Evolutionary conservation across 2,113 vertebrate species (phyloP), one percentile per base, ranked within the genome.

Genomic region (Lophochroa leadbeateri): DNA sequence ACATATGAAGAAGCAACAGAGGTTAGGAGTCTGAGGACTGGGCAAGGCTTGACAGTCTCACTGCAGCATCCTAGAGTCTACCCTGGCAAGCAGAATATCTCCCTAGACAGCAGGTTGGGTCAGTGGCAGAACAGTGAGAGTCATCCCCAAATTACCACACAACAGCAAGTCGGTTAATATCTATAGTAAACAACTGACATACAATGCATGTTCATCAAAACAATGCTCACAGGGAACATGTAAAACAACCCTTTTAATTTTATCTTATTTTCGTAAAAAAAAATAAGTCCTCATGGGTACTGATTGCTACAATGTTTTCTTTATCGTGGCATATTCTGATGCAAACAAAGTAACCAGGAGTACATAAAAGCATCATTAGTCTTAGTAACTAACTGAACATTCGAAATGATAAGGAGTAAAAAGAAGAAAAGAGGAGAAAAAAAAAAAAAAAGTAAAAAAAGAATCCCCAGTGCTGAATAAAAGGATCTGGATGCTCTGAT

Each of bases 381-480:
- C 63, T 53, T 77, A 57, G 68, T 37, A 88, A 88, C 46, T 52
- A 74, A 57, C 20, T 19, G 68, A n/a, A 61, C 17, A 17, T 57
- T 85, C 35, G 28, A 72, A 92, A 71, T 7, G 0, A 4, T 71
- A 67, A 58, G 39, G 21, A 84, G 27, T 39, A 63, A 78, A 88
- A 77, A 37, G 14, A 83, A 57, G 7, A 64, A 35, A 87, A 47
- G 15, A 20, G 3, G 4, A 0, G 0, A 4, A 1, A 5, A 23
- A 9, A 44, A 3, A 3, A 35, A 2, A 7, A 29, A 10, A 5
- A 31, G 27, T 28, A 28, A 28, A 28, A 55, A 41, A 57, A 50
- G 41, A 68, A 9, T 50, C 53, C 12, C 7, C 3, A 79, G 29
- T 47, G 33, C 15, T 41, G 29, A 92, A 76, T 94, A 61, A 90